A percentile compares a stretch with the other conserved stretches of the same genome.
phyloP scores from a whole-genome alignment of 2,113 vertebrate species.

The Nestor notabilis region DNA sequence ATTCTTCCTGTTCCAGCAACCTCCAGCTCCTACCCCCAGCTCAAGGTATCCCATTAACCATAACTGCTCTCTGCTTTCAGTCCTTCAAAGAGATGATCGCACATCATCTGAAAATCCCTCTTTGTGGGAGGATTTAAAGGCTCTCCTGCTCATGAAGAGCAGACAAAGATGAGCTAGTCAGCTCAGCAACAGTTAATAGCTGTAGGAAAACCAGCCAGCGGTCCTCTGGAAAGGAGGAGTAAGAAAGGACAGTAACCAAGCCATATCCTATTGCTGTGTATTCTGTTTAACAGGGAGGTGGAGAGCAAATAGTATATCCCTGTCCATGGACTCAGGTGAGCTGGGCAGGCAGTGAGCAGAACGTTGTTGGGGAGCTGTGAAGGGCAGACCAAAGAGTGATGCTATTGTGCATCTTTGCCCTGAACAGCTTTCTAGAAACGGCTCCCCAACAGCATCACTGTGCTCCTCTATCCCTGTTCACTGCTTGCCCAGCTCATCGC shows the following conservation, averaged over 20 bases:
- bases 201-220: background rate
- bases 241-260: background rate
- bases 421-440: background rate
- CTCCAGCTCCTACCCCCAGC: background rate
- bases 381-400: background rate
- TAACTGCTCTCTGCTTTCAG: background rate
- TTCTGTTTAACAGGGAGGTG: background rate
- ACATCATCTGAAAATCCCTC: background rate
- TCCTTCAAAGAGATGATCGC: background rate
- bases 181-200: background rate
- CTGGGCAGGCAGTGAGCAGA: background rate
- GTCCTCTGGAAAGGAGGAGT: background rate
- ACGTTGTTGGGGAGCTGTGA: background rate
- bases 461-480: background rate
- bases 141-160: background rate
- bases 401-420: background rate
- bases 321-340: background rate
- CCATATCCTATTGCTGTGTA: background rate
- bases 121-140: background rate
- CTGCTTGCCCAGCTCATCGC: background rate
- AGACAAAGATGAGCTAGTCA: background rate
- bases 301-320: background rate
- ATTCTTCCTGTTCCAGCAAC: background rate
- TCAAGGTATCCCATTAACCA: background rate
- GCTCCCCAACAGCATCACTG: rapidly evolving